phyloP scores from a whole-genome alignment of 2,797 vertebrate species.

The Parauchenoglanis ngamensis region DNA sequence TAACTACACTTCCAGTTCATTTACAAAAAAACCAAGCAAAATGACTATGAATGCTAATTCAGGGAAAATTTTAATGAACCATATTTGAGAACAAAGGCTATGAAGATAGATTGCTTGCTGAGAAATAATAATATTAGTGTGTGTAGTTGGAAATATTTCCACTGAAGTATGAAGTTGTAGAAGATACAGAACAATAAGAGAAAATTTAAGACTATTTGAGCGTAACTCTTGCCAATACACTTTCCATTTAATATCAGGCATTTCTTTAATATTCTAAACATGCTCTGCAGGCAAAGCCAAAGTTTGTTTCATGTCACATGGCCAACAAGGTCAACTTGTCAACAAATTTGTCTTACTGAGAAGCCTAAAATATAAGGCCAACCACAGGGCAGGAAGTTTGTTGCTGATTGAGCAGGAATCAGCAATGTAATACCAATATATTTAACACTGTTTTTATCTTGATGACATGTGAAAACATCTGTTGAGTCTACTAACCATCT shows the following conservation, averaged over 20 bases:
- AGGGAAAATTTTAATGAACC: neutral
- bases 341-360: constrained; percentile 51
- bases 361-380: constrained; percentile 39
- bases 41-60: neutral
- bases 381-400: constrained; percentile 18
- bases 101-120: neutral
- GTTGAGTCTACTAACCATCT: neutral
- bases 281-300: constrained; percentile 42
- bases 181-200: neutral
- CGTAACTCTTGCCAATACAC: constrained; percentile 56
- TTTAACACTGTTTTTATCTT: constrained; percentile 1
- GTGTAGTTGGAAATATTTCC: neutral
- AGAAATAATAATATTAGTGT: neutral
- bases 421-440: constrained; percentile 19
- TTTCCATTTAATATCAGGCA: constrained; percentile 61
- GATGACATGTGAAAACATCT: constrained; percentile 17
- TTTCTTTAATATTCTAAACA: constrained; percentile 37
- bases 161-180: neutral
- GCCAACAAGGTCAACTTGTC: constrained; percentile 49
- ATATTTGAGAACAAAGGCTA: constrained; percentile 16
- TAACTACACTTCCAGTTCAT: neutral
- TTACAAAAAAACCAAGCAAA: neutral
- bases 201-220: constrained; percentile 22
- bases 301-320: constrained; percentile 56
- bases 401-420: constrained; percentile 30